Base-by-base conservation (phyloP, 2,113 vertebrate genomes). In the Campylorhamphus procurvoides region DNA sequence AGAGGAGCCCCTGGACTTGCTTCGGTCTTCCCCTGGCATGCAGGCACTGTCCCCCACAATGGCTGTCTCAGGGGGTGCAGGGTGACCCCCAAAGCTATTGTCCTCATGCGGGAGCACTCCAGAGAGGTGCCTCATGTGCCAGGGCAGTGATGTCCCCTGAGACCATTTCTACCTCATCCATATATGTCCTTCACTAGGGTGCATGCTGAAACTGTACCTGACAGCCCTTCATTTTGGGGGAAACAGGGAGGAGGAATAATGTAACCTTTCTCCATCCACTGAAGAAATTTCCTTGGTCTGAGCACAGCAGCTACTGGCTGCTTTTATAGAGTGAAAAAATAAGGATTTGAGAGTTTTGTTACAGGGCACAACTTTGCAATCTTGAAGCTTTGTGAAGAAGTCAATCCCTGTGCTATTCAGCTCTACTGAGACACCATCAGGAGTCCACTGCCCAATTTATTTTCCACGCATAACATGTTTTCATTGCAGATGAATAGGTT, bases 11-110 rank as follows among this genome's bases (percentile, higher is more conserved):
- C 22, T 0, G 0, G 12, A 40, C 28, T 17, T 4, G 0, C 3
- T 13, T 73, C 12, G 8, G 15, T 2, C 37, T 63, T 24, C 33
- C n/a, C 37, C 6, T 5, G n/a, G 28, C 40, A 24, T 0, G 1
- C 27, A 52, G 71, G 24, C 11, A 12, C 22, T 5, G 0, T 58
- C 22, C 55, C 37, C 37, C 6, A 1, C 3, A 0, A 17, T 13
- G 3, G 18, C 42, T 58, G 5, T 3, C 33, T 81, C 80, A 19
- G 29, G 4, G 2, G 39, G 14, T 33, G 24, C 22, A 58, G 7
- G 69, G 24, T 0, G 0, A 14, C 7, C 24, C 52, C 42, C 42
- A 85, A 12, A 85, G 14, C 10, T 60, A 50, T 12, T 0, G 0
- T 9, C 39, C 44, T 64, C 25, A 11, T 4, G 5, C 15, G 69